Base-by-base conservation (phyloP, 2,888 invertebrate species). In the Erpobdella octoculata region DNA sequence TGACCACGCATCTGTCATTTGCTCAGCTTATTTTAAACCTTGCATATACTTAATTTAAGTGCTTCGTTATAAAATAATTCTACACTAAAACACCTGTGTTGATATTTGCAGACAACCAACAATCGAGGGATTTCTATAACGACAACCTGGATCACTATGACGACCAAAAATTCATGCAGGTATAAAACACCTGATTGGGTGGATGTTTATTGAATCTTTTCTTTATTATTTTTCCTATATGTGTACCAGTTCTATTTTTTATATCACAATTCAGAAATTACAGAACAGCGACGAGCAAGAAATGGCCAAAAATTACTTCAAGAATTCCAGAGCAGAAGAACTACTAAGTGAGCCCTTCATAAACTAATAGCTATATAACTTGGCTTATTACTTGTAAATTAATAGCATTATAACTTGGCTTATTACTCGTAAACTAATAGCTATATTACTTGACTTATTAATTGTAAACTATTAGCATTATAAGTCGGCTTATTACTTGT, bases 231-330 rank as follows among this genome's bases (percentile, higher is more conserved):
- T 25, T 25, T 53, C 28, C 53, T n/a, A n/a, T 28, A n/a, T n/a
- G n/a, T n/a, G n/a, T n/a, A n/a, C 1, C 12, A 53, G 4, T 53
- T 25, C 53, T 53, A 25, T 6, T 15, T 53, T 28, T 28, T 53
- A 5, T 25, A 5, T 48, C 48, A 9, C 25, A 28, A 25, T 12
- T 21, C 79, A 87, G 87, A 86, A 86, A 81, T 80, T 88, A 59
- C 86, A 79, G 9, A 78, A 79, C 72, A 77, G 84, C 67, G 86
- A 86, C 71, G 85, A 86, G 73, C 87, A 88, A 73, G 87, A 89
- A 75, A 86, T 89, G 72, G 87, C 89, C 0, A 88, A 87, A 65
- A 89, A 86, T 77, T 91, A 91, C 81, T 90, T 91, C 83, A 88
- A 89, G 78, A 88, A 89, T 18, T 86, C 86, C 80, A 82, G 89